These are phyloP conservation scores for Noctuana brunneofusca DNA, from an alignment of 2,888 invertebrate genomes.

Conservation along the genomic window DNA sequence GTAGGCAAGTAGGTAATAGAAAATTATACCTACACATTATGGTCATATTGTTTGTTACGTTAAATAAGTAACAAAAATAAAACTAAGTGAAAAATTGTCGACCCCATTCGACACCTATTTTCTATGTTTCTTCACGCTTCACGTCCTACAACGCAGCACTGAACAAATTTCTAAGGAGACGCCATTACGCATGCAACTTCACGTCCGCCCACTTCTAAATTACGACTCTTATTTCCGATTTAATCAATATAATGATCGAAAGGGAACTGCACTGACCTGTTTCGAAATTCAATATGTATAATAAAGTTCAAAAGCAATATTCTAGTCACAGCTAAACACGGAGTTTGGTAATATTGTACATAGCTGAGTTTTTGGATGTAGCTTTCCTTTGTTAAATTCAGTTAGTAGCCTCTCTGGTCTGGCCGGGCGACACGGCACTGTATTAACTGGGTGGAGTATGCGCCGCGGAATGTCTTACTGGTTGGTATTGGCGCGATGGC, in stretches of 20 bases:
- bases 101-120: background rate
- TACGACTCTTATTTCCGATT: background rate
- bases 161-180: conserved; percentile 12
- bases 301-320: conserved; percentile 30
- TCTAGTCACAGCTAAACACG: conserved; percentile 22
- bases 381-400: conserved; percentile 20
- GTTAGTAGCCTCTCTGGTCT: conserved; percentile 11
- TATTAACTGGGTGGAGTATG: conserved; percentile 8
- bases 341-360: conserved; percentile 17
- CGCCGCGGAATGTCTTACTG: conserved; percentile 27
- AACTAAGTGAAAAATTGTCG: background rate
- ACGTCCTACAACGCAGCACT: conserved; percentile 14
- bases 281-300: conserved; percentile 20
- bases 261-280: conserved; percentile 29
- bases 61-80: background rate
- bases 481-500: conserved; percentile 1
- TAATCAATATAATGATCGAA: conserved; percentile 18
- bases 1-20: background rate
- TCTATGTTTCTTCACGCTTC: conserved; percentile 4
- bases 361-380: conserved; percentile 1
- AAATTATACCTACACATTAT: background rate
- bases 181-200: conserved; percentile 24
- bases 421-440: conserved; percentile 26
- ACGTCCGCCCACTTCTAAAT: conserved; percentile 9
- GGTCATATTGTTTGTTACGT: background rate